Percentiles rank a stretch among this genome's conserved stretches.
phyloP scores from a whole-genome alignment of 2,113 vertebrate genomes.

The Lasiurus borealis region DNA sequence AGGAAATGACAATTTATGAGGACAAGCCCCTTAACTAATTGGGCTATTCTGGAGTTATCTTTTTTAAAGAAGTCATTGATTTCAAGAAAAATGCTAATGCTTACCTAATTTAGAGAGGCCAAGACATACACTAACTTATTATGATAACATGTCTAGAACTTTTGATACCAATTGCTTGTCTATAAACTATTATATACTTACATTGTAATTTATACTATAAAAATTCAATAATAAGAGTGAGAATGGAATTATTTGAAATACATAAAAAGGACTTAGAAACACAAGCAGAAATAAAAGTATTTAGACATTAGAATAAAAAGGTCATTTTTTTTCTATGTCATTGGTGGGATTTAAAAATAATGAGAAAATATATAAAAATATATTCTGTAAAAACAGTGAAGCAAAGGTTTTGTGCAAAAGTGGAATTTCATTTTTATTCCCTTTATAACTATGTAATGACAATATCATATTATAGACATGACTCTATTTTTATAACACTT shows the following conservation, averaged over 20 bases:
- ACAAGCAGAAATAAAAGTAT: not conserved
- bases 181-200: not conserved
- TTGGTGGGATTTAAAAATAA: not conserved
- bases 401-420: not conserved
- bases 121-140: not conserved
- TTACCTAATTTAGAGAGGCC: not conserved
- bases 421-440: not conserved
- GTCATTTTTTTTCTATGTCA: not conserved
- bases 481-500: constrained; percentile 18
- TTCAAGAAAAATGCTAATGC: not conserved
- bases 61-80: not conserved
- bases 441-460: not conserved
- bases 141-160: not conserved
- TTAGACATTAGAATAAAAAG: not conserved
- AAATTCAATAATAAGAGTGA: not conserved
- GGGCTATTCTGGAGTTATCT: not conserved
- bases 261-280: not conserved
- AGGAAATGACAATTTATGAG: not conserved
- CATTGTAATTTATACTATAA: not conserved
- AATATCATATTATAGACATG: not conserved
- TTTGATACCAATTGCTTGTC: not conserved
- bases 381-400: not conserved
- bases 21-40: not conserved
- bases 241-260: not conserved
- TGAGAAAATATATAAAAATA: not conserved